phyloP scores from a whole-genome alignment of 1,140 invertebrate species.

The Magallana ariakensis region DNA sequence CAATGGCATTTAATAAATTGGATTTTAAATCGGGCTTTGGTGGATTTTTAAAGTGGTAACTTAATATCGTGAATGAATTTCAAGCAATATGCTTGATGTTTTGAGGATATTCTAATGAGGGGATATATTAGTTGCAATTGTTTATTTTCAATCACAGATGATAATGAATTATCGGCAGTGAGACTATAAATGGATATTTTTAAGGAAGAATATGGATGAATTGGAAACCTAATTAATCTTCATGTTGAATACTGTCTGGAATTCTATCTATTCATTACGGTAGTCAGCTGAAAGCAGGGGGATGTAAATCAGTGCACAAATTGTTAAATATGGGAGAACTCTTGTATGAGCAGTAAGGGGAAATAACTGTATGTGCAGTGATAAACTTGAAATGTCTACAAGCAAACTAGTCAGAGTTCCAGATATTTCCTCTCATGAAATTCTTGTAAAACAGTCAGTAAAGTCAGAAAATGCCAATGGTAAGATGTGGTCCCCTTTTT shows the following conservation, averaged over 20 bases:
- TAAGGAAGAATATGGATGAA: too few relatives aligned
- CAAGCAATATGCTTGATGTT: background rate
- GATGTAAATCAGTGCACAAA: background rate
- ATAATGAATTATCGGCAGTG: too few relatives aligned
- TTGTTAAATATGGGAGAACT: background rate
- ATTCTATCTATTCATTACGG: too few relatives aligned
- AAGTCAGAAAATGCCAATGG: background rate
- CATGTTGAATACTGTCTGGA: too few relatives aligned
- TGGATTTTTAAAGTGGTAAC: conserved; percentile 30
- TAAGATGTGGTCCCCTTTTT: background rate
- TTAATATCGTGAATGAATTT: conserved; percentile 33
- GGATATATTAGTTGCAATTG: background rate
- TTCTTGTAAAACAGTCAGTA: background rate
- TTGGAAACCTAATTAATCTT: too few relatives aligned
- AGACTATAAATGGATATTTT: too few relatives aligned
- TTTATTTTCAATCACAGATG: background rate
- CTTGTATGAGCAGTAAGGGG: background rate
- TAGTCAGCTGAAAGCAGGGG: background rate
- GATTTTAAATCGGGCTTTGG: conserved; percentile 6
- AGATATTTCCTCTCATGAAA: conserved; percentile 25
- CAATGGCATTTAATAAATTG: conserved; percentile 7
- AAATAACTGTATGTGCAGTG: background rate
- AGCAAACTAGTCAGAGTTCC: conserved; percentile 16
- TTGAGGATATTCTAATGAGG: background rate
- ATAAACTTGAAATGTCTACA: background rate